Base-by-base conservation (phyloP, 1,140 invertebrate species). In the Calliopsis andreniformis region DNA sequence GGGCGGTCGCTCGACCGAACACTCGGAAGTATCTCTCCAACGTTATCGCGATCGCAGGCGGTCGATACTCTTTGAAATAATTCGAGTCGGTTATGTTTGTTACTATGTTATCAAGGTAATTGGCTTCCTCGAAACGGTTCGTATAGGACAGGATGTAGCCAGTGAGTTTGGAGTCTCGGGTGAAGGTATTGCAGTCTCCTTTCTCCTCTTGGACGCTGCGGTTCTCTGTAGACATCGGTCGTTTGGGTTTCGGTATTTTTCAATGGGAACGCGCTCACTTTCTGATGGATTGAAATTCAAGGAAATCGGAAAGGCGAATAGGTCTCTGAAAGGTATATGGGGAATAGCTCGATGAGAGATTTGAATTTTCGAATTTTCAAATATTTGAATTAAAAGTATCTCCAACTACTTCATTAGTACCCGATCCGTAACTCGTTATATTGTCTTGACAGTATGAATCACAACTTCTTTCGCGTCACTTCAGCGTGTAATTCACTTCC, bases 401-500 rank as follows among this genome's bases (percentile, higher is more conserved):
- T n/a, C n/a, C n/a, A n/a, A n/a, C n/a, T n/a, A n/a, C n/a, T n/a
- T n/a, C n/a, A n/a, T n/a, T n/a, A n/a, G n/a, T n/a, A n/a, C n/a
- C n/a, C n/a, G n/a, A n/a, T n/a, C n/a, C n/a, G n/a, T n/a, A n/a
- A n/a, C n/a, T n/a, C n/a, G n/a, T n/a, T n/a, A n/a, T n/a, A n/a
- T n/a, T n/a, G n/a, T n/a, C n/a, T n/a, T n/a, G n/a, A n/a, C n/a
- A n/a, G n/a, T n/a, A n/a, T n/a, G n/a, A n/a, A n/a, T n/a, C n/a
- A n/a, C n/a, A n/a, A 77, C 71, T 63, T 30, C 64, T 59, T 62
- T 30, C 43, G 25, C 32, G 20, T 25, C 1, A 42, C n/a, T n/a
- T n/a, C n/a, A n/a, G 69, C 58, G 55, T 63, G 76, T 76, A 71
- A 80, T 80, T 82, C 35, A 64, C 59, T 55, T 66, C 3, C 45